Percentiles rank a stretch among this genome's conserved stretches.
These are phyloP conservation scores for Nicator chloris DNA, from an alignment of 2,113 vertebrate genomes.

Conservation along the genomic window DNA sequence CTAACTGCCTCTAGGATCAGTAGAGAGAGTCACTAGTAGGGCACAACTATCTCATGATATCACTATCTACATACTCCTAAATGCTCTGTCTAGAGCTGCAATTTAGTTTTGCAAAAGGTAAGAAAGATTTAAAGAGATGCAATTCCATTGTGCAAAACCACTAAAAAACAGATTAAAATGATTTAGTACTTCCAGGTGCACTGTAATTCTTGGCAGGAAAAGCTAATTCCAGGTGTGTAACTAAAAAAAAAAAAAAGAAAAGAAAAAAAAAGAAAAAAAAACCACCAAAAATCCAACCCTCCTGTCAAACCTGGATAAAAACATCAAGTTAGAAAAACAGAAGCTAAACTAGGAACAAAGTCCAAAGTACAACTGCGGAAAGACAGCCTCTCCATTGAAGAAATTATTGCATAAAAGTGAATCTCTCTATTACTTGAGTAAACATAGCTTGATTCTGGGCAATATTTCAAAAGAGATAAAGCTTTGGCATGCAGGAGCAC, in stretches of 20 bases:
- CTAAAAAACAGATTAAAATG: constrained; percentile 69
- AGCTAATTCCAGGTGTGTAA: constrained; percentile 77
- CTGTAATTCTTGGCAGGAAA: constrained; percentile 70
- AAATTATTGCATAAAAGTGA: constrained; percentile 63
- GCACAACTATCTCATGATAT: neutral
- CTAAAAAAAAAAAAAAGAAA: constrained; percentile 45
- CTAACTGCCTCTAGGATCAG: neutral
- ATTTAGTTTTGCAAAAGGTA: constrained; percentile 27
- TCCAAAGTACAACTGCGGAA: constrained; percentile 43
- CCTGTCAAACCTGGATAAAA: constrained; percentile 79
- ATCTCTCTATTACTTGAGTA: constrained; percentile 73
- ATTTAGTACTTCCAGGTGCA: constrained; percentile 79
- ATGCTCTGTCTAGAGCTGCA: neutral
- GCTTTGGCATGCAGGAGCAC: constrained; percentile 63
- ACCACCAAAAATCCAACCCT: neutral
- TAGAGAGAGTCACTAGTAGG: constrained; percentile 12
- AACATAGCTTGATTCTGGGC: constrained; percentile 71
- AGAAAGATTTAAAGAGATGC: constrained; percentile 46
- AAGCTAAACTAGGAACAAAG: constrained; percentile 66
- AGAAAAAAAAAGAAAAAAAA: neutral
- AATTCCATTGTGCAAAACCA: constrained; percentile 53
- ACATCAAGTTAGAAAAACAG: constrained; percentile 70
- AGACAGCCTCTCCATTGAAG: constrained; percentile 46
- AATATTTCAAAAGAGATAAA: constrained; percentile 72
- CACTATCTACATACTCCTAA: neutral